phyloP scores from a whole-genome alignment of 1,140 invertebrate genomes.

The Trialeurodes vaporariorum region DNA sequence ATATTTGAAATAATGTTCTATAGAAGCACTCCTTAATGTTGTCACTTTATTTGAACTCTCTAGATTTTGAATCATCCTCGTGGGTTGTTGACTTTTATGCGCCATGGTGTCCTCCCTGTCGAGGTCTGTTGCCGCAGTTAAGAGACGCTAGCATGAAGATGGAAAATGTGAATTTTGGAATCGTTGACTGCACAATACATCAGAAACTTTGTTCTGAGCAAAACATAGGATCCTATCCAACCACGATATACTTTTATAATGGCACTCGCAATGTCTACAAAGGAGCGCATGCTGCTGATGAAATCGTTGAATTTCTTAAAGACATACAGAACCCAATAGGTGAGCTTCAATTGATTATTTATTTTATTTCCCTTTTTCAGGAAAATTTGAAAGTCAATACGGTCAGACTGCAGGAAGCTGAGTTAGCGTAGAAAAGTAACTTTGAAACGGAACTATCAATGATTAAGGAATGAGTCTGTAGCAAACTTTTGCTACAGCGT shows the following conservation, averaged over 20 bases:
- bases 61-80: slow-evolving; percentile 25
- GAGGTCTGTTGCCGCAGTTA: slow-evolving; percentile 56
- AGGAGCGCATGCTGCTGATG: slow-evolving; percentile 44
- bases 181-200: slow-evolving; percentile 47
- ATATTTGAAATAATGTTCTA: too few relatives aligned
- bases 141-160: slow-evolving; percentile 49
- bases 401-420: too few relatives aligned
- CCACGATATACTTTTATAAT: slow-evolving; percentile 54
- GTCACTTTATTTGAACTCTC: too few relatives aligned
- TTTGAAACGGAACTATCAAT: too few relatives aligned
- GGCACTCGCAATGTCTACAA: slow-evolving; percentile 44
- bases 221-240: slow-evolving; percentile 59
- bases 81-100: slow-evolving; percentile 74
- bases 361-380: too few relatives aligned
- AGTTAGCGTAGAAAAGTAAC: too few relatives aligned
- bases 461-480: too few relatives aligned
- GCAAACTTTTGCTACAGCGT: too few relatives aligned
- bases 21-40: too few relatives aligned
- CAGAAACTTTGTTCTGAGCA: slow-evolving; percentile 42
- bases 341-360: too few relatives aligned
- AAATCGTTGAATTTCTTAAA: slow-evolving; percentile 55
- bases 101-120: slow-evolving; percentile 75
- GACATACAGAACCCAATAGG: slow-evolving; percentile 42
- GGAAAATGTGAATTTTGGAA: slow-evolving; percentile 48
- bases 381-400: too few relatives aligned